Evolutionary conservation across 1,140 invertebrate species (phyloP).

Genomic region (Trichogramma pretiosum): DNA sequence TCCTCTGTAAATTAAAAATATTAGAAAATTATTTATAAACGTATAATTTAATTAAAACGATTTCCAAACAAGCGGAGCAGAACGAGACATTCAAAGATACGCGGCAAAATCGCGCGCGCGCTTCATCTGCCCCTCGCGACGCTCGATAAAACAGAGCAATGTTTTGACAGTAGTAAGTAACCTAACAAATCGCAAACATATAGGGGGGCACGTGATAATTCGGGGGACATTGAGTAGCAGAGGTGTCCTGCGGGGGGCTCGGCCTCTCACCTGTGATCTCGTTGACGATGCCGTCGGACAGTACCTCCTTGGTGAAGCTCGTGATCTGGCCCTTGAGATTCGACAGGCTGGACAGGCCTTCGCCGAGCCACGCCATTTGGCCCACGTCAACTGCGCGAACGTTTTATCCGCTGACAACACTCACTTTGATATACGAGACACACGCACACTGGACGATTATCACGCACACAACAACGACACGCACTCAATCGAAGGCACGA

Average conservation of each 20-base stretch:
- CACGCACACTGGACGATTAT: too few species aligned
- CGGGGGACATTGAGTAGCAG: neutral
- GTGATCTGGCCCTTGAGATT: conserved; percentile 67
- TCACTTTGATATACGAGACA: too few species aligned
- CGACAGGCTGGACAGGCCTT: conserved; percentile 59
- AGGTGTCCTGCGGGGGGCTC: neutral
- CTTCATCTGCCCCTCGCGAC: conserved; percentile 2
- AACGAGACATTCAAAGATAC: too few species aligned
- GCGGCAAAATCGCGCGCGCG: neutral
- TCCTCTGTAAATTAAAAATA: too few species aligned
- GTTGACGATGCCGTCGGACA: conserved; percentile 51
- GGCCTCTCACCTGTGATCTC: conserved; percentile 43
- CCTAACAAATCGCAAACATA: conserved; percentile 22
- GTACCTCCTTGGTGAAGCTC: conserved; percentile 64
- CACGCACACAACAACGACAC: too few species aligned
- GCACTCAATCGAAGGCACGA: too few species aligned
- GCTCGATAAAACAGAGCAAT: conserved; percentile 32
- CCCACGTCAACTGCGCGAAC: conserved; percentile 36
- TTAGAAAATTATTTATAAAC: too few species aligned
- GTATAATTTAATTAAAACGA: too few species aligned
- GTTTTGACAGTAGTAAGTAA: conserved; percentile 39
- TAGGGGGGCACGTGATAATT: conserved; percentile 9
- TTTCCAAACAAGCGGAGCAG: too few species aligned
- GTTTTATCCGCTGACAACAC: too few species aligned
- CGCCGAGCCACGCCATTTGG: conserved; percentile 71